Evolutionary conservation across 2,797 vertebrate genomes (phyloP), one percentile per base, ranked within the genome.

Genomic region (Borostomias antarcticus): DNA sequence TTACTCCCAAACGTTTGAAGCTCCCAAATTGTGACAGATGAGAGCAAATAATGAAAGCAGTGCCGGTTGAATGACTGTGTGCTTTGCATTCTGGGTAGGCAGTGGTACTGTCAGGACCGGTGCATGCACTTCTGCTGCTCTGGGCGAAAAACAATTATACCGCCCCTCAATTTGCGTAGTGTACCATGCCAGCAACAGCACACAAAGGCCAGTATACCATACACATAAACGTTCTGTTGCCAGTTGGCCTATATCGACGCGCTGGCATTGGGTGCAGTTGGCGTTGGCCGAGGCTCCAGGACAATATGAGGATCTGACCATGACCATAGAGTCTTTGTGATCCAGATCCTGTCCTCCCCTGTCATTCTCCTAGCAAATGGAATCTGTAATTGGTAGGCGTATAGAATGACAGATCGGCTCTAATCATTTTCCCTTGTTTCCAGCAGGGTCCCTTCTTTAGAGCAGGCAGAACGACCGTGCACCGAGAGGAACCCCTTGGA

Each of bases 11-110:
- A 61, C 17, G 54, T 75, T 65, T 65, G 58, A 72, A 70, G 43
- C 45, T 3, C 13, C 68, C 54, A 76, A 73, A 82, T 78, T 67
- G 74, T 80, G 78, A 81, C 72, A 72, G 76, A 81, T 70, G 71
- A 74, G 66, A 54, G 65, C 68, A 74, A 73, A 74, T 64, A 79
- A 78, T n/a, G 19, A 70, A 76, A 73, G 69, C 67, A 80, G 75
- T 50, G 13, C 58, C 68, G 47, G 68, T 40, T 69, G 52, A 40
- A 62, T 74, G 73, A 80, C 64, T 72, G 69, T 78, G 64, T 53
- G 69, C 45, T 68, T 9, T 21, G 76, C 63, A 65, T 79, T 78
- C 68, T 78, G 64, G 64, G 69, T 59, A 69, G 66, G 64, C 56
- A 60, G 15, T 30, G n/a, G 50, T 48, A 58, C 21, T 2, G 58